phyloP scores from a whole-genome alignment of 2,797 vertebrate genomes.

The Numenius phaeopus region DNA sequence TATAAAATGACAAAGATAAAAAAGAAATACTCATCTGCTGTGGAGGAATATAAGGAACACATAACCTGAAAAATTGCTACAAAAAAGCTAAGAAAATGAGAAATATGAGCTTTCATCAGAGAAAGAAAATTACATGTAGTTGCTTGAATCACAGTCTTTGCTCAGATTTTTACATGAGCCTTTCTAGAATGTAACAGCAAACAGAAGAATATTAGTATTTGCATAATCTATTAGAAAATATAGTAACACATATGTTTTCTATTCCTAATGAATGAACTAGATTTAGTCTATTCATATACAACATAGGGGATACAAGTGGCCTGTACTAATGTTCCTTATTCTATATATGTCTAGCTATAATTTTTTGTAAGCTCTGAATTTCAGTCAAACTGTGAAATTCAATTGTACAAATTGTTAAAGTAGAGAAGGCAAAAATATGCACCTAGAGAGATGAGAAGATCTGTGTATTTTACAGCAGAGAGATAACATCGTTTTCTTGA shows the following conservation, averaged over 20 bases:
- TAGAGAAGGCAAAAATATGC: not conserved
- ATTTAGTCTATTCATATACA: not conserved
- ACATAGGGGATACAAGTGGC: not conserved
- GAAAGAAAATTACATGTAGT: constrained; percentile 17
- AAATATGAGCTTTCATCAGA: not conserved
- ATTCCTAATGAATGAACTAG: not conserved
- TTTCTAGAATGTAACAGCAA: not conserved
- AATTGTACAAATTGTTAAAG: not conserved
- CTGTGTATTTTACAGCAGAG: not conserved
- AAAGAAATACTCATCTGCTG: not conserved
- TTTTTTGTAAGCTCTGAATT: not conserved
- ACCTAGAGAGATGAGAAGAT: not conserved
- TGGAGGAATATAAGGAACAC: not conserved
- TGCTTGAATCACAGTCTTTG: not conserved
- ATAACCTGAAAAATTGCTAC: not conserved
- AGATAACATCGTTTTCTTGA: not conserved
- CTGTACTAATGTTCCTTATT: not conserved
- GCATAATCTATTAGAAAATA: not conserved
- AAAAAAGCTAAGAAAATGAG: not conserved
- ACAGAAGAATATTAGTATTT: not conserved
- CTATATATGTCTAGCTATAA: not conserved
- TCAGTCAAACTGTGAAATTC: not conserved
- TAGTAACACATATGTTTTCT: not conserved
- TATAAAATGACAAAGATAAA: constrained; percentile 10
- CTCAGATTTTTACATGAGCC: not conserved